Evolutionary conservation across 35 echinoderm and acorn worm species (phyloP), one percentile per base, ranked within the genome.

Genomic region (Stichopus chloronotus): DNA sequence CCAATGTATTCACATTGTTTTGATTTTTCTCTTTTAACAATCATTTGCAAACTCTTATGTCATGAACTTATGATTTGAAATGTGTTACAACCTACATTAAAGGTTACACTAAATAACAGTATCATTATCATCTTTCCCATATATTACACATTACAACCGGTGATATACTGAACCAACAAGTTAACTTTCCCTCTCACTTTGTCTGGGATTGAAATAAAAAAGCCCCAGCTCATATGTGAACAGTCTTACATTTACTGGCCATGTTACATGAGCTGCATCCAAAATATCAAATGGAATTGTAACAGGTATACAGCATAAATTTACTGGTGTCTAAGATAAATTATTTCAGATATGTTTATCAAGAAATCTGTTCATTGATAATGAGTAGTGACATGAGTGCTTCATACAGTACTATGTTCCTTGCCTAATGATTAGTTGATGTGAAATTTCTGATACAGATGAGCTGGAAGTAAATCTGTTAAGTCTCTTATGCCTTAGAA

Each of bases 391-490:
- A n/a, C n/a, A n/a, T n/a, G n/a, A n/a, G n/a, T n/a, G n/a, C n/a
- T n/a, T n/a, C n/a, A n/a, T n/a, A n/a, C n/a, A n/a, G n/a, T n/a
- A n/a, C n/a, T n/a, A n/a, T n/a, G n/a, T 9, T 68, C 63, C 8
- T 68, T 68, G 63, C 63, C 63, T 68, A 68, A 68, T 68, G 17
- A 9, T 68, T 68, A 68, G 8, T 68, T 68, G 63, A 68, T n/a
- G n/a, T n/a, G n/a, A n/a, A n/a, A n/a, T n/a, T 78, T 78, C 74
- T 78, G 74, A 78, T 22, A 78, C 74, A 89, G 87, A 89, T 43
- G 87, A 89, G 52, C 20, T 89, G 6, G 87, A 89, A 24, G 87
- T n/a, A n/a, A n/a, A n/a, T n/a, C n/a, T n/a, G n/a, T n/a, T n/a
- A n/a, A n/a, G n/a, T n/a, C n/a, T n/a, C n/a, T n/a, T n/a, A n/a